Percentiles rank a stretch among this genome's conserved stretches.
Evolutionary conservation across 2,888 invertebrate genomes (phyloP).

Genomic region (Cataglyphis livida): DNA sequence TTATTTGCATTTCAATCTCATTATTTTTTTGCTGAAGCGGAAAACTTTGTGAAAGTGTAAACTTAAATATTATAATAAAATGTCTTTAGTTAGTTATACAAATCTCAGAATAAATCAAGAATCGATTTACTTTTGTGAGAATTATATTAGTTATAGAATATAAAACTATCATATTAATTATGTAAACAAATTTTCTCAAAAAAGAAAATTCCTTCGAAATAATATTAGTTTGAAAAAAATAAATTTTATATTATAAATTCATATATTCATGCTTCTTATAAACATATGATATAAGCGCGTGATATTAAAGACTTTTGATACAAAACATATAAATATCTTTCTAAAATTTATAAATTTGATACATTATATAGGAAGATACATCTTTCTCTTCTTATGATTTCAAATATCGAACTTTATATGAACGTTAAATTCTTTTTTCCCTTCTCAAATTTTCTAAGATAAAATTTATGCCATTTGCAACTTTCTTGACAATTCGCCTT

Average conservation of each 20-base stretch:
- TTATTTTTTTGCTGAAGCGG: not conserved
- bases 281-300: not conserved
- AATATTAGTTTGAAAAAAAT: not conserved
- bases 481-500: not conserved
- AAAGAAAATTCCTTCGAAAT: not conserved
- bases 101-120: not conserved
- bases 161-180: not conserved
- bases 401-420: not conserved
- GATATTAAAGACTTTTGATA: not conserved
- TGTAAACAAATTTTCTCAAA: not conserved
- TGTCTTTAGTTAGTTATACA: not conserved
- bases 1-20: not conserved
- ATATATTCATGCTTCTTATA: no score
- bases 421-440: not conserved
- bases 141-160: not conserved
- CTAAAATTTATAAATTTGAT: not conserved
- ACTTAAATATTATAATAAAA: not conserved
- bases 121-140: not conserved
- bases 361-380: not conserved
- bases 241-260: not conserved
- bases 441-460: not conserved
- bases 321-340: no score
- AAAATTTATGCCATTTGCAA: not conserved
- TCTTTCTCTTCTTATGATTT: no score
- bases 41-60: not conserved